Evolutionary conservation across 2,113 vertebrate species (phyloP).

Genomic region (Lutjanus erythropterus): DNA sequence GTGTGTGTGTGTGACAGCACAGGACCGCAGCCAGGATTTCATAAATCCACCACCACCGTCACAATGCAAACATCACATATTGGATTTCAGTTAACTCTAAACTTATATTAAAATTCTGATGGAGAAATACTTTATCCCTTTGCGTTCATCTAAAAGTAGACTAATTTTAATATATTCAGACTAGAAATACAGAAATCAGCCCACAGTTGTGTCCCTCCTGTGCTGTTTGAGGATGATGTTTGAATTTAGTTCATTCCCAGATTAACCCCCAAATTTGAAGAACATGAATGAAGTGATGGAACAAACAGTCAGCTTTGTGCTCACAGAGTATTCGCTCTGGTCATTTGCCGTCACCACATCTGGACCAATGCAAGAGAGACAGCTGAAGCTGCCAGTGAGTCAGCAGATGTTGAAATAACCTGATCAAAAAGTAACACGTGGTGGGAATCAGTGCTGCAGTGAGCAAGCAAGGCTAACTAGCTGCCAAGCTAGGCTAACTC

Average conservation of each 20-base stretch:
- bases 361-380: background rate
- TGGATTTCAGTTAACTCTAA: background rate
- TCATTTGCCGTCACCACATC: background rate
- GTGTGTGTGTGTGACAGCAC: background rate
- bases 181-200: background rate
- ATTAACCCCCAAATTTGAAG: background rate
- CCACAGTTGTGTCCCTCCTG: background rate
- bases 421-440: background rate
- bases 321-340: background rate
- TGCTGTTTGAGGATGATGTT: no score
- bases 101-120: background rate
- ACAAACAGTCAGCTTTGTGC: background rate
- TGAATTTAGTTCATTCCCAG: background rate
- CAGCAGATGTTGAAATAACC: background rate
- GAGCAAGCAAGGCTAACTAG: background rate
- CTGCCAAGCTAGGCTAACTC: background rate
- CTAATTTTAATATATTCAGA: background rate
- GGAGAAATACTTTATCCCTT: background rate
- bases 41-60: no score
- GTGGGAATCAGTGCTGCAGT: background rate
- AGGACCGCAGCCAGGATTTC: background rate
- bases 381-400: background rate
- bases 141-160: background rate
- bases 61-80: background rate
- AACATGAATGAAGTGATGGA: background rate